These are phyloP conservation scores for Bufo bufo DNA, from an alignment of 2,113 vertebrate species.

Conservation along the genomic window DNA sequence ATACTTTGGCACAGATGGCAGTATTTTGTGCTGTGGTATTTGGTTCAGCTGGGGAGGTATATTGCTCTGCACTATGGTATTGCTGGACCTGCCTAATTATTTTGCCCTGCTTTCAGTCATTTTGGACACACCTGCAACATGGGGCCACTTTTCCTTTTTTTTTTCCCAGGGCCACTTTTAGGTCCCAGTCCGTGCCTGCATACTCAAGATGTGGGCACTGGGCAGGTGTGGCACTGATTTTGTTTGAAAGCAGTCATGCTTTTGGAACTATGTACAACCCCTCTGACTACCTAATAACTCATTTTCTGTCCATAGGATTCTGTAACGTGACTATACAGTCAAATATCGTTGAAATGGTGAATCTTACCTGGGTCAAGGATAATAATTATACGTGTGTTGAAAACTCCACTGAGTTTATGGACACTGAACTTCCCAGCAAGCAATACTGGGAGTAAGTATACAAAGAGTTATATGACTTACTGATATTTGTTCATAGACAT, in stretches of 20 bases:
- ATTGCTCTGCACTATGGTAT: no score
- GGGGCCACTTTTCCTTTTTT: no score
- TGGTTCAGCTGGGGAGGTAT: no score
- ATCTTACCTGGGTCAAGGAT: constrained; percentile 63
- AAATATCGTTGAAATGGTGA: constrained; percentile 58
- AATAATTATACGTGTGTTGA: constrained; percentile 74
- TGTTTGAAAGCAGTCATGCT: neutral
- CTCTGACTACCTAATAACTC: neutral
- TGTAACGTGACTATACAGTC: constrained; percentile 69
- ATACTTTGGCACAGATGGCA: no score
- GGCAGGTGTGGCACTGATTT: neutral
- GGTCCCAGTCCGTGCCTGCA: neutral
- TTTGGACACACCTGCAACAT: no score
- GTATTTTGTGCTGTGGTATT: no score
- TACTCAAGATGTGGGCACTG: neutral
- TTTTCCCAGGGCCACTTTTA: no score
- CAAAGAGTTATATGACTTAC: neutral
- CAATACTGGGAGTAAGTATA: constrained; percentile 93
- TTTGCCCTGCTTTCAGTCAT: no score
- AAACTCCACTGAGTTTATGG: constrained; percentile 63
- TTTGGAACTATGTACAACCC: no score
- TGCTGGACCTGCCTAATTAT: no score
- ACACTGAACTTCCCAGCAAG: constrained; percentile 83
- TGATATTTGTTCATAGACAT: neutral
- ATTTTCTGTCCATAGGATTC: constrained; percentile 64